These are phyloP conservation scores for Masticophis lateralis DNA, from an alignment of 2,797 vertebrate genomes.

Conservation along the genomic window DNA sequence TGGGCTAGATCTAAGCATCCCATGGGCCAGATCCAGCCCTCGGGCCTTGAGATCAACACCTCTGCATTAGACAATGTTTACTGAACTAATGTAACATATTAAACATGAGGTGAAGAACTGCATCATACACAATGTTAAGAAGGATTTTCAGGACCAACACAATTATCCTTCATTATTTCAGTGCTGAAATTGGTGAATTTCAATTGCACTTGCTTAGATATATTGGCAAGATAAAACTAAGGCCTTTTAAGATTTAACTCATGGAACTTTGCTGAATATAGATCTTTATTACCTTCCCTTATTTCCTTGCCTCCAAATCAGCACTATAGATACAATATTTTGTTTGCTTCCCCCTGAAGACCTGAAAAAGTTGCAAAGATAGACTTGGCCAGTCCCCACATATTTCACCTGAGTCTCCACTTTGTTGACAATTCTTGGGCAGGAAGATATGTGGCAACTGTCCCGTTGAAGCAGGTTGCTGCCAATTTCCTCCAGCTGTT, in stretches of 20 bases:
- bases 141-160: background rate
- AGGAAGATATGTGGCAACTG: conserved; percentile 7
- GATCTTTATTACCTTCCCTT: background rate
- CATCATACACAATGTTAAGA: too few relatives aligned
- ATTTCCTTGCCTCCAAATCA: background rate
- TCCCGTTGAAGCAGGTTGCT: conserved; percentile 9
- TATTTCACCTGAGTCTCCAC: conserved; percentile 17
- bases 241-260: background rate
- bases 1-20: too few relatives aligned
- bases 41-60: too few relatives aligned
- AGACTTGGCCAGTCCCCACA: background rate
- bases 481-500: conserved; percentile 23
- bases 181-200: background rate
- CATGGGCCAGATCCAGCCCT: too few relatives aligned
- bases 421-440: conserved; percentile 4
- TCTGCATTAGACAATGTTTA: background rate
- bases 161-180: background rate
- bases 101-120: background rate
- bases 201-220: background rate
- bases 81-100: conserved; percentile 11
- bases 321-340: background rate
- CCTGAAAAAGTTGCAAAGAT: background rate
- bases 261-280: background rate
- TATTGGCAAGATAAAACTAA: background rate
- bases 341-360: background rate